phyloP scores from a whole-genome alignment of 2,797 vertebrate species.

The Labroides dimidiatus region DNA sequence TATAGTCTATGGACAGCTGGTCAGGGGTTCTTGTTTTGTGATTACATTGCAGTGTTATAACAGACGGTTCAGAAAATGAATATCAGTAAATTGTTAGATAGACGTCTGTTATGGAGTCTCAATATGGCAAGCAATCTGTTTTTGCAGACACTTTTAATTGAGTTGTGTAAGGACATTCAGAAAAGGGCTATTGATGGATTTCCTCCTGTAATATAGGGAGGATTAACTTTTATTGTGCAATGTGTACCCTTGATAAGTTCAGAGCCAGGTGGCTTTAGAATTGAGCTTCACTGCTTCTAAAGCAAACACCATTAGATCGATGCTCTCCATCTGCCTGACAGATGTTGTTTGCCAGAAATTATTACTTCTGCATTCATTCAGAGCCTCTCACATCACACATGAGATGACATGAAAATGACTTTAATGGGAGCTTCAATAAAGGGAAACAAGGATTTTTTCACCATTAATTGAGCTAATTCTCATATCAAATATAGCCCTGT shows the following conservation, averaged over 20 bases:
- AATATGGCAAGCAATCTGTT: slow-evolving; percentile 46
- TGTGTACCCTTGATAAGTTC: slow-evolving; percentile 44
- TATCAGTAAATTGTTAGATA: slow-evolving; percentile 30
- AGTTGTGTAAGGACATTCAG: slow-evolving; percentile 51
- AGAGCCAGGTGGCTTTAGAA: slow-evolving; percentile 57
- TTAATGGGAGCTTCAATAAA: slow-evolving; percentile 35
- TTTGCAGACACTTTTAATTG: slow-evolving; percentile 54
- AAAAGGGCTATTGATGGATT: slow-evolving; percentile 62
- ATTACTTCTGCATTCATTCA: slow-evolving; percentile 59
- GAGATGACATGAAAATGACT: slow-evolving; percentile 30
- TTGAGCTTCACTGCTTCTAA: slow-evolving; percentile 46
- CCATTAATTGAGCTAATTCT: slow-evolving; percentile 10
- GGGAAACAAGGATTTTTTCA: slow-evolving; percentile 13
- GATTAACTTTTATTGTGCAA: slow-evolving; percentile 64
- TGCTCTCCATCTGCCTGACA: slow-evolving; percentile 65
- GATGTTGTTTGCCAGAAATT: slow-evolving; percentile 59
- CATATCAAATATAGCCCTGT: slow-evolving; percentile 10
- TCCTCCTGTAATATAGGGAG: slow-evolving; percentile 53
- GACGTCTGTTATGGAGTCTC: slow-evolving; percentile 31
- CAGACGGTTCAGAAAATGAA: slow-evolving; percentile 38
- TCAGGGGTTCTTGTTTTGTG: slow-evolving; percentile 12
- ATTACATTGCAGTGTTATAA: slow-evolving; percentile 18
- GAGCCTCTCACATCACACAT: slow-evolving; percentile 42
- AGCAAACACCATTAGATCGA: slow-evolving; percentile 52
- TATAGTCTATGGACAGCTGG: slow-evolving; percentile 5